phyloP scores from a whole-genome alignment of 1,140 invertebrate species.

The Metaphire vulgaris region DNA sequence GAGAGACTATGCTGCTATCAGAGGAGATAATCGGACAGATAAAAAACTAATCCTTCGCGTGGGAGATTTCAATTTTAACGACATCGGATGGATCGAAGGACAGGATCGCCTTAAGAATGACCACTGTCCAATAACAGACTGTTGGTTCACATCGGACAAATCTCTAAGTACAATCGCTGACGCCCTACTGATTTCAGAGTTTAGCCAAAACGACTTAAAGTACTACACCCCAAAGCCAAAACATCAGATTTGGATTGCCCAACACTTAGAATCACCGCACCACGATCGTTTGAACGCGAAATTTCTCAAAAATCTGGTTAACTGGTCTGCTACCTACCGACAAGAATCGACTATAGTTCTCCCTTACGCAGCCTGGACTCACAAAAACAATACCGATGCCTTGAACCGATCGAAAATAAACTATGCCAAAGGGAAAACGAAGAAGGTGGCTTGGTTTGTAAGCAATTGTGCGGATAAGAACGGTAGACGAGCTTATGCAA shows the following conservation, averaged over 20 bases:
- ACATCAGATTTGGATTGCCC: neutral
- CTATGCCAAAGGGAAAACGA: constrained; percentile 45
- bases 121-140: neutral
- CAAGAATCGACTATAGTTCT: constrained; percentile 85
- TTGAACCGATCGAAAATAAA: constrained; percentile 8
- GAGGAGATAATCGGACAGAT: neutral
- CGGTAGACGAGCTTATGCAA: constrained; percentile 56
- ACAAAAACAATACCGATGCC: constrained; percentile 54
- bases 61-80: neutral
- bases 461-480: constrained; percentile 58
- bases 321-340: constrained; percentile 81
- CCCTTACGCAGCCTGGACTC: constrained; percentile 77
- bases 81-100: neutral
- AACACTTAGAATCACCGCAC: constrained; percentile 1
- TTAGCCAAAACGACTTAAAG: neutral
- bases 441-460: constrained; percentile 51
- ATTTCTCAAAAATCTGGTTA: constrained; percentile 52
- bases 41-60: neutral
- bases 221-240: neutral
- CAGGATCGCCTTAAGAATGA: neutral
- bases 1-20: neutral
- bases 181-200: neutral
- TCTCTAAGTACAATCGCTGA: neutral
- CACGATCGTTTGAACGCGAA: neutral
- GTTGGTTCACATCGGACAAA: neutral